Evolutionary conservation across 2,113 vertebrate genomes (phyloP).

Genomic region (Sitta europaea): DNA sequence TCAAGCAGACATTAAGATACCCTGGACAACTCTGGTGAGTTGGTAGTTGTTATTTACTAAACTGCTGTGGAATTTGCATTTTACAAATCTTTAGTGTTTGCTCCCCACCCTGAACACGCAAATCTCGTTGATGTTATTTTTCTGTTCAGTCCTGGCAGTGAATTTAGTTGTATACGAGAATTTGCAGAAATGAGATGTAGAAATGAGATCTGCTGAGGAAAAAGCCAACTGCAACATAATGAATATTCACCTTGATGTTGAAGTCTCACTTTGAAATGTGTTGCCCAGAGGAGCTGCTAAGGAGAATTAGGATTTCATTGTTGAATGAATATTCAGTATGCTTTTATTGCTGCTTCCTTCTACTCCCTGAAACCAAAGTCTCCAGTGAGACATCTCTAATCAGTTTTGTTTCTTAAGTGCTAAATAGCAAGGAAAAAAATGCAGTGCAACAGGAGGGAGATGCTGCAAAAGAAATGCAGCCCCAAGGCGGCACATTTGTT

Average conservation of each 20-base stretch:
- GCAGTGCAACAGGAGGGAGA: background rate
- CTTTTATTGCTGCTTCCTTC: background rate
- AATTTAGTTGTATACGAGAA: background rate
- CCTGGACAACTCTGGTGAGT: background rate
- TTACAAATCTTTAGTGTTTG: background rate
- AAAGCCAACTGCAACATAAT: background rate
- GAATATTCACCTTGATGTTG: constrained; percentile 20
- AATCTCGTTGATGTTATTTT: background rate
- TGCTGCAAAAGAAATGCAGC: background rate
- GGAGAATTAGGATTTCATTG: constrained; percentile 17
- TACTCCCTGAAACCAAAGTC: background rate
- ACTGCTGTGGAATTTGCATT: background rate
- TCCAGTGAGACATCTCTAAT: background rate
- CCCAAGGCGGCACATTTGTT: background rate
- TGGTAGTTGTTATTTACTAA: background rate
- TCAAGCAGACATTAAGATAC: background rate
- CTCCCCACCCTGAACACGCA: background rate
- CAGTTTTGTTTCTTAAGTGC: background rate
- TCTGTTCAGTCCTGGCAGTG: background rate
- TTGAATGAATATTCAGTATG: constrained; percentile 31
- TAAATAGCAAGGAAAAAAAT: background rate
- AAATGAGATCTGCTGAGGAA: background rate
- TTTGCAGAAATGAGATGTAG: background rate
- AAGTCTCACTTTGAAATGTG: background rate
- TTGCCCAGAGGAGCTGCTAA: background rate